These are phyloP conservation scores for Salvelinus sp. DNA, from an alignment of 2,113 vertebrate genomes.

Conservation along the genomic window DNA sequence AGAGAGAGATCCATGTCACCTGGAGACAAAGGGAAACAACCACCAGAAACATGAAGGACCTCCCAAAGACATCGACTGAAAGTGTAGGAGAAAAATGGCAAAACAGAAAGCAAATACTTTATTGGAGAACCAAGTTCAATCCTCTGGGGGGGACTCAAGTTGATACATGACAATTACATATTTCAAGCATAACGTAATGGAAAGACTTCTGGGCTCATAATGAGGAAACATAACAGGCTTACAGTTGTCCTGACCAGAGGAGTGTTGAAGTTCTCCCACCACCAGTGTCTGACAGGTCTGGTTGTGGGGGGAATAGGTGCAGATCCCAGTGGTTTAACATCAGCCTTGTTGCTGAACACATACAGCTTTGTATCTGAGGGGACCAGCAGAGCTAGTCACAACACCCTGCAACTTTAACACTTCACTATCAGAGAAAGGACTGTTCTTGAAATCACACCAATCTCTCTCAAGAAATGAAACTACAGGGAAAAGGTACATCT, in stretches of 20 bases:
- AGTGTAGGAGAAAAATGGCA: too few relatives aligned
- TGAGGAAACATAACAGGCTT: not conserved
- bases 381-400: not conserved
- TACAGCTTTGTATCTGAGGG: not conserved
- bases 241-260: not conserved
- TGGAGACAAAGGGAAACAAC: constrained; percentile 30
- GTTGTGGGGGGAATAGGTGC: not conserved
- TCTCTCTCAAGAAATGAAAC: too few relatives aligned
- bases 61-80: not conserved
- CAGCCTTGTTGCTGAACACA: not conserved
- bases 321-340: not conserved
- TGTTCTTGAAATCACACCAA: too few relatives aligned
- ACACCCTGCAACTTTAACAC: not conserved
- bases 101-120: too few relatives aligned
- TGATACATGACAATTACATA: not conserved
- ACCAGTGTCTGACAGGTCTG: not conserved
- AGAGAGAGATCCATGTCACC: constrained; percentile 70
- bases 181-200: not conserved
- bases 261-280: not conserved
- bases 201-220: not conserved
- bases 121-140: too few relatives aligned
- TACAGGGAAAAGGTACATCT: too few relatives aligned
- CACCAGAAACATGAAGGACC: not conserved
- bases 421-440: not conserved
- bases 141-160: too few relatives aligned